These are phyloP conservation scores for Andricus quercusramuli DNA, from an alignment of 2,888 invertebrate species.

Conservation along the genomic window DNA sequence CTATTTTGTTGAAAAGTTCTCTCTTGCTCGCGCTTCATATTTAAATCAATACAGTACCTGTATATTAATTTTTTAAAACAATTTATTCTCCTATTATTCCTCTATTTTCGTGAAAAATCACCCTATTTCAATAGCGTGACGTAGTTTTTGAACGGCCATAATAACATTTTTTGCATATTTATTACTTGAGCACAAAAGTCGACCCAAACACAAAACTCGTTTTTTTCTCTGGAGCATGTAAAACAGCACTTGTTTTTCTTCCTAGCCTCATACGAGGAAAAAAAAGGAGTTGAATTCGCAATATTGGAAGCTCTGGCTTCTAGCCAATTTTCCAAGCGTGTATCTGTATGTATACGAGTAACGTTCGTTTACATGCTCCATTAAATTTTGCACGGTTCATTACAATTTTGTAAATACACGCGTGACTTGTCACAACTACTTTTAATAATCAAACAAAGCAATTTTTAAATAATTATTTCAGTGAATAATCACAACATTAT, in stretches of 20 bases:
- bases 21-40: too few species aligned
- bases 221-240: background rate
- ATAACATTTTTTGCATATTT: too few species aligned
- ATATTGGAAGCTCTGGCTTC: constrained; percentile 3
- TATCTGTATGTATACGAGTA: background rate
- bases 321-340: constrained; percentile 11
- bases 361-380: constrained; percentile 3
- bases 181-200: too few species aligned
- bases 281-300: background rate
- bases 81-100: too few species aligned
- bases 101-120: too few species aligned
- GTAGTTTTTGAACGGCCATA: too few species aligned
- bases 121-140: too few species aligned
- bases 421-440: background rate
- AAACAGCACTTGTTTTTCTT: background rate
- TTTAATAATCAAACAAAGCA: background rate
- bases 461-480: background rate
- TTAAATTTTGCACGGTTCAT: constrained; percentile 16
- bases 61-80: too few species aligned
- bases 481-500: background rate
- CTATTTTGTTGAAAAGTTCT: too few species aligned
- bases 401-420: background rate
- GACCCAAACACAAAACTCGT: too few species aligned
- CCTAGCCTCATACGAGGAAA: background rate
- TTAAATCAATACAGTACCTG: too few species aligned